Evolutionary conservation across 2,888 invertebrate genomes (phyloP).

Genomic region (Trachelus troglodyta): DNA sequence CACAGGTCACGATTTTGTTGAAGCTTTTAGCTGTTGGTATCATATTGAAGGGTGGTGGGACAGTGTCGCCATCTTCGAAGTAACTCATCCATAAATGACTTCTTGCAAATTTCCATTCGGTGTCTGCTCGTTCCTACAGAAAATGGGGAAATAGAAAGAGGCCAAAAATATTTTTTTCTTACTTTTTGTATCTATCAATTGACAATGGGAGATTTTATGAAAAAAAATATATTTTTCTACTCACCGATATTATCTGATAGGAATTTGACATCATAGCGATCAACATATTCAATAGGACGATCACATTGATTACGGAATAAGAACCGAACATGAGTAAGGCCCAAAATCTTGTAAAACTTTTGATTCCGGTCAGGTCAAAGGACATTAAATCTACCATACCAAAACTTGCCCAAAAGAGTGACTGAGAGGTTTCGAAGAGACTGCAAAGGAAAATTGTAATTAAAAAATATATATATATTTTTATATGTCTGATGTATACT

Average conservation of each 20-base stretch:
- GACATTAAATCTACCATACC: slow-evolving; percentile 94
- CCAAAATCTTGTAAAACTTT: slow-evolving; percentile 93
- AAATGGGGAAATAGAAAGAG: background rate
- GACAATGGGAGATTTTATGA: background rate
- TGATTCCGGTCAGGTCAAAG: slow-evolving; percentile 93
- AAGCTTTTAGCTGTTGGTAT: slow-evolving; percentile 87
- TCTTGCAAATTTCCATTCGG: slow-evolving; percentile 97
- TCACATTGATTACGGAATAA: slow-evolving; percentile 94
- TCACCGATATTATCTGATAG: slow-evolving; percentile 96
- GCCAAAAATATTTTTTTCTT: background rate
- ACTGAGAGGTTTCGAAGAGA: slow-evolving; percentile 96
- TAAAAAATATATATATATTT: background rate
- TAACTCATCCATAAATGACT: slow-evolving; percentile 98
- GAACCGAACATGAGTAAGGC: slow-evolving; percentile 96
- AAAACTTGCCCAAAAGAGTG: slow-evolving; percentile 98
- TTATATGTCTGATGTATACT: slow-evolving; percentile 69
- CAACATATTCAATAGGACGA: slow-evolving; percentile 91
- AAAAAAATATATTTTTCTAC: slow-evolving; percentile 50
- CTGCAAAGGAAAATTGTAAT: slow-evolving; percentile 69
- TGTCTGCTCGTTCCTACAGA: slow-evolving; percentile 88
- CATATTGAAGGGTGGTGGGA: slow-evolving; percentile 95
- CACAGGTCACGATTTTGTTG: slow-evolving; percentile 68
- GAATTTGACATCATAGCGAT: slow-evolving; percentile 99
- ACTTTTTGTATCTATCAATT: background rate
- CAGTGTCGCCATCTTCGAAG: slow-evolving; percentile 91